phyloP scores from a whole-genome alignment of 2,113 vertebrate genomes.

The Pimephales promelas region DNA sequence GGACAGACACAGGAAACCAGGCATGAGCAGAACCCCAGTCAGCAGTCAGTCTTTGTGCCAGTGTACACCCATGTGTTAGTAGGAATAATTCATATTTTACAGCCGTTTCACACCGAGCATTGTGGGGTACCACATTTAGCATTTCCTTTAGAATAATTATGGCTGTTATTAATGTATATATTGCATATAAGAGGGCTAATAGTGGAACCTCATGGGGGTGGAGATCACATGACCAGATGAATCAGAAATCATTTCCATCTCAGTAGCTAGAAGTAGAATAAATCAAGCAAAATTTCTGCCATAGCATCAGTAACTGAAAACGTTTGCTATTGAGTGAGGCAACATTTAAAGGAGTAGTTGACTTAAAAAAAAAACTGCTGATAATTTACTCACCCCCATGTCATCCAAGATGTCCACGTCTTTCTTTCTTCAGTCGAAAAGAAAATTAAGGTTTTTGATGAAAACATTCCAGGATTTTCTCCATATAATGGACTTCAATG shows the following conservation, averaged over 20 bases:
- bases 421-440: too few relatives aligned
- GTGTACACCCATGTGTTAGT: constrained; percentile 28
- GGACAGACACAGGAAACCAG: constrained; percentile 59
- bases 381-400: too few relatives aligned
- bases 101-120: constrained; percentile 1
- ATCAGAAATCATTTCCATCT: background rate
- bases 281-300: background rate
- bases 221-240: background rate
- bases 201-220: background rate
- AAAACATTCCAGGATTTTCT: too few relatives aligned
- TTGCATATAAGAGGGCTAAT: background rate
- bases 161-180: too few relatives aligned
- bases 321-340: background rate
- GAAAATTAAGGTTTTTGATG: too few relatives aligned
- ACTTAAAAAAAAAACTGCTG: too few relatives aligned
- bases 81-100: background rate
- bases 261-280: background rate
- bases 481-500: too few relatives aligned
- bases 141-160: too few relatives aligned
- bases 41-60: constrained; percentile 54
- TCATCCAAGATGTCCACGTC: too few relatives aligned
- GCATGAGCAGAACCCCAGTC: constrained; percentile 60
- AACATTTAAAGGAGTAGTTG: too few relatives aligned
- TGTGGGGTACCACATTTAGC: too few relatives aligned
- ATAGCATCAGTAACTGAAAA: background rate